Evolutionary conservation across 2,797 vertebrate genomes (phyloP).

Genomic region (Tangara arthus): DNA sequence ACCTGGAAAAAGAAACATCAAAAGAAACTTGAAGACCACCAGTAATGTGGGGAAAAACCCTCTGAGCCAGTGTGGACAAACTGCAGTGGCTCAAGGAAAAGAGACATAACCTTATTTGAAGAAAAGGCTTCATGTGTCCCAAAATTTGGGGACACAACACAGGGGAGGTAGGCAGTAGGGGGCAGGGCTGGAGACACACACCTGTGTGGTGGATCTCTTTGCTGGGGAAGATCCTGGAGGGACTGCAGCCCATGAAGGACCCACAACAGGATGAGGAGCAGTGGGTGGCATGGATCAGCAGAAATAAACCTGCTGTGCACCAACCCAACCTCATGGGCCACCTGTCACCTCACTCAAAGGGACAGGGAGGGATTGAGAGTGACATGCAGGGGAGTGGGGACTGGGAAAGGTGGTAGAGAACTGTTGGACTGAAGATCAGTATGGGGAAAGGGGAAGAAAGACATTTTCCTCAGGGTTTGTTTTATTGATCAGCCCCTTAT

Average conservation of each 20-base stretch:
- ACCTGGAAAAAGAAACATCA: neutral
- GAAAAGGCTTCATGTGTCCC: neutral
- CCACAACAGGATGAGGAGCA: neutral
- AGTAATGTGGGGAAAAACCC: neutral
- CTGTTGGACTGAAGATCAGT: neutral
- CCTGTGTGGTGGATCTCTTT: fast-evolving
- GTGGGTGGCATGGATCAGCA: neutral
- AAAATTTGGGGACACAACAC: neutral
- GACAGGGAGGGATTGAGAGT: neutral
- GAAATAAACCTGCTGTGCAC: neutral
- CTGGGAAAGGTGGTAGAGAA: neutral
- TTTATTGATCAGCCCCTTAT: neutral
- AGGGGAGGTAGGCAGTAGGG: neutral
- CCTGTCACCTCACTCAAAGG: neutral
- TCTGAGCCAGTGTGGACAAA: fast-evolving
- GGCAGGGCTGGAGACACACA: neutral
- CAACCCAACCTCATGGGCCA: neutral
- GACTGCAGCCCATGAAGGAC: neutral
- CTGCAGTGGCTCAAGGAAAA: neutral
- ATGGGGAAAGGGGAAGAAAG: neutral
- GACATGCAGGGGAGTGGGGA: neutral
- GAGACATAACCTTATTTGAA: neutral
- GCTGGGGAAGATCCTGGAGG: neutral
- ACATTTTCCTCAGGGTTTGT: neutral
- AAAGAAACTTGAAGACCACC: neutral